These are phyloP conservation scores for Conops quadrifasciatus DNA, from an alignment of 2,888 invertebrate genomes.

Conservation along the genomic window DNA sequence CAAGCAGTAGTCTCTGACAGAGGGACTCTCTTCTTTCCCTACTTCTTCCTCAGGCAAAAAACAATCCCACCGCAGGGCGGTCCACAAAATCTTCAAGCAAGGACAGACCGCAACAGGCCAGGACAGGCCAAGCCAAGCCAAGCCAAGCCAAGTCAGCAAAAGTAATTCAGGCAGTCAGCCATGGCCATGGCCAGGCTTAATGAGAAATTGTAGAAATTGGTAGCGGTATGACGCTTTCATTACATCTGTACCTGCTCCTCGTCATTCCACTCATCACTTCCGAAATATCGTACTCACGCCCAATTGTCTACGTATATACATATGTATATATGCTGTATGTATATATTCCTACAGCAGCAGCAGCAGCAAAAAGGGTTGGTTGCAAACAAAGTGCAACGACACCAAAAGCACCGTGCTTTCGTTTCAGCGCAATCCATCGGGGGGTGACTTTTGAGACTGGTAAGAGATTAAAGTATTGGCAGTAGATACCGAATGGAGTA, in stretches of 20 bases:
- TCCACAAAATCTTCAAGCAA: conserved; percentile 5
- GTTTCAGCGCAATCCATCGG: not conserved
- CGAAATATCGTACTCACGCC: not conserved
- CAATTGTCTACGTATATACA: not conserved
- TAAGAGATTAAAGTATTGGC: not conserved
- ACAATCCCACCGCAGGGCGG: conserved; percentile 1
- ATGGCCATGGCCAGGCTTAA: conserved; percentile 7
- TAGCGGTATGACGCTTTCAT: not conserved
- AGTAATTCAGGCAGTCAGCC: too few relatives aligned
- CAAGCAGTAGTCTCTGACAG: too few relatives aligned
- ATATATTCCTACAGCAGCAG: not conserved
- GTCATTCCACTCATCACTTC: not conserved
- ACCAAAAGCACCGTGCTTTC: conserved; percentile 6
- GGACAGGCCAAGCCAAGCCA: not conserved
- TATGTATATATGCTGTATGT: too few relatives aligned
- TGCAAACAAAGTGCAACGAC: conserved; percentile 21
- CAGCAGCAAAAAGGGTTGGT: conserved; percentile 1
- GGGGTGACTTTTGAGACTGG: not conserved
- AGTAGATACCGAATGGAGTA: not conserved
- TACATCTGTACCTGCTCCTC: not conserved
- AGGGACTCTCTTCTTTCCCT: not conserved
- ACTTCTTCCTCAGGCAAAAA: not conserved
- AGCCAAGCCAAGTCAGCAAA: not conserved
- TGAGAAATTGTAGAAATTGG: conserved; percentile 21
- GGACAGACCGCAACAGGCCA: not conserved